Evolutionary conservation across 2,113 vertebrate species (phyloP).

Genomic region (Urocynchramus pylzowi): DNA sequence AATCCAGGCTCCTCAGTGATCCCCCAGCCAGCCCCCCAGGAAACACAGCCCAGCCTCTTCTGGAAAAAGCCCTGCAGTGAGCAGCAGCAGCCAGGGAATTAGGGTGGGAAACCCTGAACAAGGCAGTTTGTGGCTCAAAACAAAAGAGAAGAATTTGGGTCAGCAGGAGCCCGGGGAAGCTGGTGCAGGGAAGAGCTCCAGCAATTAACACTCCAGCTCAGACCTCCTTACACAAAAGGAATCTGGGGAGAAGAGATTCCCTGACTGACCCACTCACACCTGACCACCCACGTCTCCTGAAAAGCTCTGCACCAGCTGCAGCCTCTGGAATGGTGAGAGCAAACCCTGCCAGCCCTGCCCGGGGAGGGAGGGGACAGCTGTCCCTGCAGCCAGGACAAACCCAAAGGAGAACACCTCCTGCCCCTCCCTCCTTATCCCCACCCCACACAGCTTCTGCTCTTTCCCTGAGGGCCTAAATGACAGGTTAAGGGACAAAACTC

Average conservation of each 20-base stretch:
- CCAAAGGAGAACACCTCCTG: neutral
- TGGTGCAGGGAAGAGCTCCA: neutral
- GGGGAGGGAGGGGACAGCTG: rapidly evolving
- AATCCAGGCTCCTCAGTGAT: neutral
- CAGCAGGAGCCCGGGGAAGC: neutral
- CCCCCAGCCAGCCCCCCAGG: neutral
- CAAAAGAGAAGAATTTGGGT: conserved; percentile 16
- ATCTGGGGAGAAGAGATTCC: neutral
- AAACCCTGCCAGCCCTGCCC: neutral
- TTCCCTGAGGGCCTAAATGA: rapidly evolving
- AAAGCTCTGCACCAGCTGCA: neutral
- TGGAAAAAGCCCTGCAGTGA: neutral
- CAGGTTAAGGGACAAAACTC: neutral
- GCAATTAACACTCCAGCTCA: neutral
- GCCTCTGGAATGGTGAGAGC: rapidly evolving
- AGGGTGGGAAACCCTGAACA: neutral
- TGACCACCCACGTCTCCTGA: rapidly evolving
- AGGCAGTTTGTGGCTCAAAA: neutral
- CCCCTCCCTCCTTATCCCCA: neutral
- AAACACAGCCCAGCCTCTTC: neutral
- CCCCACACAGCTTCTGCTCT: neutral
- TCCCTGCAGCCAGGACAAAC: neutral
- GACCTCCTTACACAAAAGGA: neutral
- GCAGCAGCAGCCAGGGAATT: neutral
- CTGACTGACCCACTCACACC: neutral